Percentiles rank a stretch among this genome's conserved stretches.
Evolutionary conservation across 2,113 vertebrate species (phyloP).

Genomic region (Clarias batrachus): DNA sequence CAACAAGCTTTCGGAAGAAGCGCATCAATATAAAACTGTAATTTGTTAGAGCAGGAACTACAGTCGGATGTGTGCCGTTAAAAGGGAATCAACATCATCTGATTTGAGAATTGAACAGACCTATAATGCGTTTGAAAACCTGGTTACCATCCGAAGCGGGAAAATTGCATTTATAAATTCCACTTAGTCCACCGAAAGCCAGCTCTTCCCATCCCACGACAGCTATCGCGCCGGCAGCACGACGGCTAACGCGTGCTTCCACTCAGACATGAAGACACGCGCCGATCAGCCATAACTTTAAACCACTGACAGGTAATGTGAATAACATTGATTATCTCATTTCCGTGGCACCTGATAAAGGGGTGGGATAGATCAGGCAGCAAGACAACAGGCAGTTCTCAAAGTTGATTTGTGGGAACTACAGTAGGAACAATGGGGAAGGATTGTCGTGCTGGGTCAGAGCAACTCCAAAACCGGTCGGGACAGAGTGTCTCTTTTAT

Average conservation of each 20-base stretch:
- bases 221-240: neutral
- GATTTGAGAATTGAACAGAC: neutral
- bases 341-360: no score
- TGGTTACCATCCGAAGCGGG: neutral
- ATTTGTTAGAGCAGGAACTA: neutral
- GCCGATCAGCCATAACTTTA: no score
- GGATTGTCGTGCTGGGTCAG: no score
- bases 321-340: no score
- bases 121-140: neutral
- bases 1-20: neutral
- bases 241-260: neutral
- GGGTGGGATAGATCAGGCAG: no score
- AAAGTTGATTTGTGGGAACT: no score
- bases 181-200: neutral
- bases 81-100: no score
- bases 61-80: neutral
- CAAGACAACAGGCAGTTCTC: no score
- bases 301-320: no score
- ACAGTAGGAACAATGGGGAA: no score
- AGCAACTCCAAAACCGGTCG: no score
- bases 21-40: neutral
- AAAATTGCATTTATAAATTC: slow-evolving; percentile 1
- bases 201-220: neutral
- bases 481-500: no score
- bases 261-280: neutral